Percentiles rank a stretch among this genome's conserved stretches.
phyloP scores from a whole-genome alignment of 1,140 invertebrate genomes.

The Schlechtendalia chinensis region DNA sequence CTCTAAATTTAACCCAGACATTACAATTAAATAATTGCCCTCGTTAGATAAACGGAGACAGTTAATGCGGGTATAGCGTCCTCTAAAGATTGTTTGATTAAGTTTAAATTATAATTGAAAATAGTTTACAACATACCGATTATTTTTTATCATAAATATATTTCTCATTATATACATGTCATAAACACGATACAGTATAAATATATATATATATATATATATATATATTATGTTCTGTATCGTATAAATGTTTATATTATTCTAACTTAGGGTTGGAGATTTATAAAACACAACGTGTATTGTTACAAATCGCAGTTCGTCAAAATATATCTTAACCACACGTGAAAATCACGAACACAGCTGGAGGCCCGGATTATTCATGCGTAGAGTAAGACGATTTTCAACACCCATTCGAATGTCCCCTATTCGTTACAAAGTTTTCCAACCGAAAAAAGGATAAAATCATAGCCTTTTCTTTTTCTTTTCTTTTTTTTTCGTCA shows the following conservation, averaged over 20 bases:
- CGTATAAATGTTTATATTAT: neutral
- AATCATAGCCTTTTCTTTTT: conserved; percentile 13
- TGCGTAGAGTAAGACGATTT: conserved; percentile 28
- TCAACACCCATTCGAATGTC: conserved; percentile 7
- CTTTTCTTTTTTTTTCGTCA: neutral
- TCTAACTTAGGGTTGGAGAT: neutral
- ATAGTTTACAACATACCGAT: too few relatives aligned
- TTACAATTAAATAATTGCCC: too few relatives aligned
- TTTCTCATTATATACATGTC: too few relatives aligned
- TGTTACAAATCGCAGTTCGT: neutral
- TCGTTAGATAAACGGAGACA: too few relatives aligned
- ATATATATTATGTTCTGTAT: too few relatives aligned
- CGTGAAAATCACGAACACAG: neutral
- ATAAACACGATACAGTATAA: too few relatives aligned
- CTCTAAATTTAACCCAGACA: too few relatives aligned
- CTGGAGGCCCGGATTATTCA: neutral
- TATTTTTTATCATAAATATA: too few relatives aligned
- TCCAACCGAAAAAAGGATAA: conserved; percentile 27
- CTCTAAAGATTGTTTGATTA: too few relatives aligned
- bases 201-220: too few relatives aligned
- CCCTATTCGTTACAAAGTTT: conserved; percentile 35
- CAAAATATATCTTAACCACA: conserved; percentile 20
- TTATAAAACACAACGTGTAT: neutral
- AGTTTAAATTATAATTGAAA: too few relatives aligned
- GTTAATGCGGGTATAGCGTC: too few relatives aligned